Conservation (phyloP, 2,113 vertebrate genomes). For the Danionella cerebrum region DNA sequence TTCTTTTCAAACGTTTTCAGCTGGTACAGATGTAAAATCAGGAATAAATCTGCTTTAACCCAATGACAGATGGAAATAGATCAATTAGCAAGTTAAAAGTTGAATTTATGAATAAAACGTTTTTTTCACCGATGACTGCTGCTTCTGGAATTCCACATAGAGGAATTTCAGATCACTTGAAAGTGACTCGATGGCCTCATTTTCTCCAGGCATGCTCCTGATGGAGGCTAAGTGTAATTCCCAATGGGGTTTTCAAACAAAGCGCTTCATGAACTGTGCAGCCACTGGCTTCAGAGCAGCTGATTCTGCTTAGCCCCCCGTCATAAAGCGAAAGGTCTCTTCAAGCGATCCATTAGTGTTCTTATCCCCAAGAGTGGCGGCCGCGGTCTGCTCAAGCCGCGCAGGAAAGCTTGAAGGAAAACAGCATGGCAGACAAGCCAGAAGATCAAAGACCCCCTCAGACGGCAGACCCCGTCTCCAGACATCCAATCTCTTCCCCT, state of each 20-base stretch:
- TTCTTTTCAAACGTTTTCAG: no score
- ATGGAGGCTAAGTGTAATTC: slow-evolving; percentile 57
- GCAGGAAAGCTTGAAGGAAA: slow-evolving; percentile 72
- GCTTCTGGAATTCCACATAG: no score
- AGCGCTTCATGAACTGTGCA: slow-evolving; percentile 45
- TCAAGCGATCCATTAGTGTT: slow-evolving; percentile 72
- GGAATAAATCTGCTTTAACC: no score
- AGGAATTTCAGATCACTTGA: no score
- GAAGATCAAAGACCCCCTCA: slow-evolving; percentile 63
- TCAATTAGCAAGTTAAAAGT: no score
- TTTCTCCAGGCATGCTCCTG: slow-evolving; percentile 27
- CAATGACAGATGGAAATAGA: no score
- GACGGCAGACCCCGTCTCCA: slow-evolving; percentile 28
- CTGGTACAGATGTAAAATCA: no score
- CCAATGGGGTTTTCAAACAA: slow-evolving; percentile 55
- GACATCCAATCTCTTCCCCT: slow-evolving; percentile 36
- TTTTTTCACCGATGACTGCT: no score
- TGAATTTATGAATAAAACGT: no score
- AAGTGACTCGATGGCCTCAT: no score
- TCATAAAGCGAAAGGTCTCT: slow-evolving; percentile 65
- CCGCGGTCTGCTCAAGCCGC: slow-evolving; percentile 67
- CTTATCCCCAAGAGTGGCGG: slow-evolving; percentile 59
- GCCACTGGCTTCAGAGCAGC: slow-evolving; percentile 66
- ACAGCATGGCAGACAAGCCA: slow-evolving; percentile 67
- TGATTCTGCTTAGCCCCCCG: slow-evolving; percentile 67